These are phyloP conservation scores for Cervus canadensis DNA, from an alignment of 2,113 vertebrate genomes.

Conservation along the genomic window DNA sequence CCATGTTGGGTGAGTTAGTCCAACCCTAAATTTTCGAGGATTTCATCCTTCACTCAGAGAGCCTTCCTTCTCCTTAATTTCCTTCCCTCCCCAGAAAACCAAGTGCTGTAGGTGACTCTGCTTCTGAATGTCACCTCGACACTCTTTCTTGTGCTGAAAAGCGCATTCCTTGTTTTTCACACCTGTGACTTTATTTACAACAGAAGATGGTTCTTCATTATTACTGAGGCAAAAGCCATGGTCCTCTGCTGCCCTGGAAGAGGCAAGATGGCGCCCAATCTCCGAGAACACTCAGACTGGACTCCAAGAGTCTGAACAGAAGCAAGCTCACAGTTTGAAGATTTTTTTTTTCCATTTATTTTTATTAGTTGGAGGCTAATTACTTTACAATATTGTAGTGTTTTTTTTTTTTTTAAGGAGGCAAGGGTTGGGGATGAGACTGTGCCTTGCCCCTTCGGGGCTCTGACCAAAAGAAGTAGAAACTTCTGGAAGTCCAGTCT, in stretches of 20 bases:
- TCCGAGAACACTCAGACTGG: neutral
- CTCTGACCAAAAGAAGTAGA: neutral
- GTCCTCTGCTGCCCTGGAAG: neutral
- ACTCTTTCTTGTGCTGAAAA: neutral
- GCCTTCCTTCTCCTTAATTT: neutral
- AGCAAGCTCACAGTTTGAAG: neutral
- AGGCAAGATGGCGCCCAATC: neutral
- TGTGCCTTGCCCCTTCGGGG: neutral
- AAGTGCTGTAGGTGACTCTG: no score
- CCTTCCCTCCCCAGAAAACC: neutral
- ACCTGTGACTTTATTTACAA: neutral
- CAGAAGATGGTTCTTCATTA: neutral
- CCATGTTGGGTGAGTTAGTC: neutral
- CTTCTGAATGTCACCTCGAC: neutral
- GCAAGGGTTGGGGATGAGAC: neutral
- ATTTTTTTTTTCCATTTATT: no score
- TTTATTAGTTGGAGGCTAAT: no score
- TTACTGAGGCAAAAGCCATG: neutral
- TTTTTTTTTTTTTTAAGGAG: neutral
- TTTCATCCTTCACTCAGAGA: neutral
- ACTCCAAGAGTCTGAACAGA: neutral
- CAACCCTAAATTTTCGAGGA: neutral
- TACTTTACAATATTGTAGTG: no score
- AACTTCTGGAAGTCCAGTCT: neutral
- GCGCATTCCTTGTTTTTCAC: neutral